Percentiles rank a stretch among this genome's conserved stretches.
phyloP scores from a whole-genome alignment of 2,888 invertebrate genomes.

The Thecophora atra region DNA sequence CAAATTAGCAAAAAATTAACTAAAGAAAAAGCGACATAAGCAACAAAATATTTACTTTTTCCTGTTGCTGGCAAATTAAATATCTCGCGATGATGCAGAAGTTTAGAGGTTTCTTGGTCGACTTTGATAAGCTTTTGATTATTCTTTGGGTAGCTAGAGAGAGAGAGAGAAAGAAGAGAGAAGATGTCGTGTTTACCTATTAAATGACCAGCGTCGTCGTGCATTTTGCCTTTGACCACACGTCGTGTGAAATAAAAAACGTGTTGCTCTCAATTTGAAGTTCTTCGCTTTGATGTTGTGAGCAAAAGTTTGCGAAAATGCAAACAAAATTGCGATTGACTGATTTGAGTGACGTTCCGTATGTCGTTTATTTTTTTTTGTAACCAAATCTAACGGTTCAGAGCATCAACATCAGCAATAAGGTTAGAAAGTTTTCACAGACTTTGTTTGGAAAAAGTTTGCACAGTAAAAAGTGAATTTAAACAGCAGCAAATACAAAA shows the following conservation, averaged over 20 bases:
- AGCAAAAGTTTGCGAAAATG: not conserved
- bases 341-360: not conserved
- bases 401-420: too few relatives aligned
- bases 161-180: not conserved
- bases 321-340: not conserved
- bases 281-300: not conserved
- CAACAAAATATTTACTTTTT: conserved; percentile 5
- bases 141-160: not conserved
- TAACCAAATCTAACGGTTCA: too few relatives aligned
- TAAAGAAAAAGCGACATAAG: not conserved
- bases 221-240: too few relatives aligned
- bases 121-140: not conserved
- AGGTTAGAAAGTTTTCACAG: too few relatives aligned
- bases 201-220: not conserved
- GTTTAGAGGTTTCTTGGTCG: conserved; percentile 14
- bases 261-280: not conserved
- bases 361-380: too few relatives aligned
- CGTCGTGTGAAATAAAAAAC: not conserved
- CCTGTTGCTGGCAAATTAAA: not conserved
- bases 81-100: not conserved
- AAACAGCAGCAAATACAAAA: too few relatives aligned
- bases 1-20: not conserved
- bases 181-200: not conserved
- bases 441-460: too few relatives aligned
- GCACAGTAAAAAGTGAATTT: too few relatives aligned